Base-by-base conservation (phyloP, 1,140 invertebrate species). In the Papilio xuthus region DNA sequence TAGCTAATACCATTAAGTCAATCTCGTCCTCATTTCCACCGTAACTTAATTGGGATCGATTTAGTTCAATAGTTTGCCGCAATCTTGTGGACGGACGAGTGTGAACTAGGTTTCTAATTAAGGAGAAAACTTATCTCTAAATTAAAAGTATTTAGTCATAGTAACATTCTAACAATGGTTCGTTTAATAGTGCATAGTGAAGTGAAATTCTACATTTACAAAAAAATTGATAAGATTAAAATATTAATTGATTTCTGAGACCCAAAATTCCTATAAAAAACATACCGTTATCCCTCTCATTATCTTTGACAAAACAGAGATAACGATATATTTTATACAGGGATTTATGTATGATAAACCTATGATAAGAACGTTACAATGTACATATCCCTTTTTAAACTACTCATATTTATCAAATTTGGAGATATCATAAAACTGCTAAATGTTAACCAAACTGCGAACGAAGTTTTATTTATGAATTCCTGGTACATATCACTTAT, bases 1-100 rank as follows among this genome's bases (percentile, higher is more conserved):
- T 73, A 73, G 71, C 44, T 73, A 73, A 73, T 73, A 73, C 20
- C 71, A 73, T 73, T 73, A 73, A 73, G 71, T 73, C 71, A 73
- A 73, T 73, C 71, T 28, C 71, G 71, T 73, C 71, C 71, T 73
- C 71, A 73, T 73, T 73, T 73, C 41, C 71, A 73, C 71, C 71
- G 71, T 73, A 73, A 73, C 71, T 73, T 73, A 73, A 73, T 73
- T 73, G 71, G 71, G 44, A 73, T 73, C 71, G 71, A 42, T 73
- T 73, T 73, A 73, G 71, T 73, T 73, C 71, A 50, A 73, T 73
- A 73, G 71, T 73, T 73, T 73, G 71, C 20, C 71, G n/a, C 71
- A 44, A 73, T 73, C 71, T 73, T 73, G 71, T 50, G 44, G 71
- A 50, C 44, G 71, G 71, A 42, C 71, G 71, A 50, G 41, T 50